Evolutionary conservation across 2,797 vertebrate genomes (phyloP).

Genomic region (Meda fulgida): DNA sequence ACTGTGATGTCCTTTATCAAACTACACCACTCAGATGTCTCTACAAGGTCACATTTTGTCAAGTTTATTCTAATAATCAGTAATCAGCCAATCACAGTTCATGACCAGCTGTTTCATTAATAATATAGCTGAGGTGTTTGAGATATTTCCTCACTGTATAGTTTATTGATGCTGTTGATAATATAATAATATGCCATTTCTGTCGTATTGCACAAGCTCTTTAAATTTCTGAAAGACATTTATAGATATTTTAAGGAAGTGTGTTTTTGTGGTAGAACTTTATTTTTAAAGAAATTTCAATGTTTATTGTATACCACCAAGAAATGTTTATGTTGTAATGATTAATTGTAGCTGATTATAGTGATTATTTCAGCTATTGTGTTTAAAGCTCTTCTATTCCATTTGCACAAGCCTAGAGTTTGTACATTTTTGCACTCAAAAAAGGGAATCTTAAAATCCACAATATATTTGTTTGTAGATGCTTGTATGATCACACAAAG

Average conservation of each 20-base stretch:
- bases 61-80: background rate
- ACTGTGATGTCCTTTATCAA: background rate
- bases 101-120: background rate
- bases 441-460: constrained; percentile 13
- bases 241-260: constrained; percentile 18
- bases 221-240: background rate
- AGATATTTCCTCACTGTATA: background rate
- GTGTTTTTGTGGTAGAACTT: constrained; percentile 14
- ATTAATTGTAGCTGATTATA: background rate
- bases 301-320: background rate
- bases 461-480: background rate
- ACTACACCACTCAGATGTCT: background rate
- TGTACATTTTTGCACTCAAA: constrained; percentile 11
- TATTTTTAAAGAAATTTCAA: background rate
- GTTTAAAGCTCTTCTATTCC: background rate
- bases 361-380: background rate
- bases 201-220: background rate
- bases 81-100: background rate
- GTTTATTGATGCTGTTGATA: background rate
- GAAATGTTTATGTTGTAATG: background rate
- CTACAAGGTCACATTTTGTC: background rate
- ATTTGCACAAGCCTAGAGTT: background rate
- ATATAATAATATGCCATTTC: background rate
- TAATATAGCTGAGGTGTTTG: background rate
- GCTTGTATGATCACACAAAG: background rate